Percentiles rank a stretch among this genome's conserved stretches.
These are phyloP conservation scores for Prosopocoilus inquinatus DNA, from an alignment of 2,888 invertebrate genomes.

Conservation along the genomic window DNA sequence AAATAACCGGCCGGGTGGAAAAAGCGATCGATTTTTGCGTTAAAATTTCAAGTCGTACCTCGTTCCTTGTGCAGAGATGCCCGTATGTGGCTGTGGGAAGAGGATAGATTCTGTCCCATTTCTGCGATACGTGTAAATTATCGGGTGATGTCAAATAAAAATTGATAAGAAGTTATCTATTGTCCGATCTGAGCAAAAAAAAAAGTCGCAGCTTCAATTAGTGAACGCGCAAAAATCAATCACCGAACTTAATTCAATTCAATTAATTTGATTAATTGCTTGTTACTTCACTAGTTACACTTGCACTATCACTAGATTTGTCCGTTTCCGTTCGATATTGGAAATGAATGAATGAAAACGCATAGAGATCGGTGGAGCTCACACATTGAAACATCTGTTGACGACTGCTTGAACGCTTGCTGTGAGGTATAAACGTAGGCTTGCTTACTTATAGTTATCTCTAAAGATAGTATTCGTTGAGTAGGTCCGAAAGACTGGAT, in stretches of 20 bases:
- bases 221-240: no score
- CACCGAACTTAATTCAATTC: no score
- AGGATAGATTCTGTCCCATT: slow-evolving; percentile 31
- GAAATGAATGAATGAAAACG: neutral
- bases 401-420: neutral
- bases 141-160: no score
- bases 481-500: slow-evolving; percentile 3
- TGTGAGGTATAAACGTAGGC: neutral
- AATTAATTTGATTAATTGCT: no score
- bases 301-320: neutral
- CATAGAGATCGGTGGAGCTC: neutral
- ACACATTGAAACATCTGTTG: neutral
- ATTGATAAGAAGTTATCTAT: no score
- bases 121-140: slow-evolving; percentile 6
- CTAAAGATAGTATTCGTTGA: slow-evolving; percentile 11
- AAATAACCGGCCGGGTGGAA: no score
- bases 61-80: slow-evolving; percentile 24
- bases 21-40: no score
- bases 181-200: no score
- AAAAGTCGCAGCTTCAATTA: no score
- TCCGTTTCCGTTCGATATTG: neutral
- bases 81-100: slow-evolving; percentile 22
- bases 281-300: no score
- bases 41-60: slow-evolving; percentile 14
- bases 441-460: slow-evolving; percentile 8